Evolutionary conservation across 2,888 invertebrate species (phyloP).

Genomic region (Eledona agricola): DNA sequence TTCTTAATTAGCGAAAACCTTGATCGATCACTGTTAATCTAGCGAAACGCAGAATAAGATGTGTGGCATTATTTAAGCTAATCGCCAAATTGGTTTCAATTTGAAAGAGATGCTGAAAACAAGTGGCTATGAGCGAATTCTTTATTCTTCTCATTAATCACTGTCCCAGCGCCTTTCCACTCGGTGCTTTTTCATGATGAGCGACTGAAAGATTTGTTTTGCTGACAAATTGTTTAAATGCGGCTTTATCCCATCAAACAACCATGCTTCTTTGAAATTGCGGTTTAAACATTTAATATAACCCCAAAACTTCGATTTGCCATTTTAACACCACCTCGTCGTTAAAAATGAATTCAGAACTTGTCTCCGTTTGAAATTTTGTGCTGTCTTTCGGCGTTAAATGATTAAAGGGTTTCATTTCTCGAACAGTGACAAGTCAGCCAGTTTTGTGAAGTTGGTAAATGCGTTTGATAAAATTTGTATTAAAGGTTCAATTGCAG

Average conservation of each 20-base stretch:
- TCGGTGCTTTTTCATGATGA: constrained; percentile 40
- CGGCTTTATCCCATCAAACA: constrained; percentile 34
- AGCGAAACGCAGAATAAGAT: constrained; percentile 24
- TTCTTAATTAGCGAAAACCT: constrained; percentile 32
- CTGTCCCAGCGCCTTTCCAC: constrained; percentile 44
- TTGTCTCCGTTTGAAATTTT: too few species aligned
- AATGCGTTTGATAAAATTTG: too few species aligned
- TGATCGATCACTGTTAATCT: constrained; percentile 41
- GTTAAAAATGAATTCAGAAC: too few species aligned
- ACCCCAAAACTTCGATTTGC: too few species aligned
- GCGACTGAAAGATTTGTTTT: constrained; percentile 44
- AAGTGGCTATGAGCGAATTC: constrained; percentile 48
- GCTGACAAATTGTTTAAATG: constrained; percentile 49
- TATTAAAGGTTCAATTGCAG: too few species aligned
- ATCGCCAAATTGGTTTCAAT: constrained; percentile 50
- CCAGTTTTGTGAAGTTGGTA: too few species aligned
- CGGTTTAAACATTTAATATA: constrained; percentile 24
- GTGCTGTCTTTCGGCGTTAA: too few species aligned
- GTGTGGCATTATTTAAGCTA: constrained; percentile 43
- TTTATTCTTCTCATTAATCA: constrained; percentile 54
- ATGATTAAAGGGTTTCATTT: too few species aligned
- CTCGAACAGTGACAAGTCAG: too few species aligned
- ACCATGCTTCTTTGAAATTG: constrained; percentile 19
- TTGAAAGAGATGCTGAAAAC: constrained; percentile 44
- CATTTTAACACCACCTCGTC: too few species aligned